These are phyloP conservation scores for Cryptotis parvus DNA, from an alignment of 2,113 vertebrate genomes.

Conservation along the genomic window DNA sequence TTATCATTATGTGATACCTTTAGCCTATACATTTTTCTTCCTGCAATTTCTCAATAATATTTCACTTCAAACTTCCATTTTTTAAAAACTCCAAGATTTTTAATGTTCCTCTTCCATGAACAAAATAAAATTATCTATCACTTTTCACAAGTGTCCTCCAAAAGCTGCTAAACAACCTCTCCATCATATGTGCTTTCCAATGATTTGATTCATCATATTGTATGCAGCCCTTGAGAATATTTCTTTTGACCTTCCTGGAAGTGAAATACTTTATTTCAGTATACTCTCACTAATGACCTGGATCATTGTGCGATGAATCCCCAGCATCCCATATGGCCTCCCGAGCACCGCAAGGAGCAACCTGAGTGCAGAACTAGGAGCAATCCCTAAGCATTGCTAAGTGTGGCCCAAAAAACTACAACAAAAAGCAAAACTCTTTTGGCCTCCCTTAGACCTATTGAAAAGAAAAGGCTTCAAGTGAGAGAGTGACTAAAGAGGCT, in stretches of 20 bases:
- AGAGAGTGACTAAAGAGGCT: too few species aligned
- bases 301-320: too few species aligned
- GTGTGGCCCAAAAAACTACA: too few species aligned
- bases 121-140: constrained; percentile 17
- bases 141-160: not conserved
- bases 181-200: not conserved
- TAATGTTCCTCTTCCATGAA: not conserved
- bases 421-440: too few species aligned
- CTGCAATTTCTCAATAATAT: constrained; percentile 40
- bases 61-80: not conserved
- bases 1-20: not conserved
- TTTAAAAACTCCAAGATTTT: not conserved
- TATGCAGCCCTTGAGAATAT: not conserved
- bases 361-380: too few species aligned
- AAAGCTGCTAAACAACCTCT: constrained; percentile 1
- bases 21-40: constrained; percentile 23
- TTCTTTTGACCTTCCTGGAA: not conserved
- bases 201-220: not conserved
- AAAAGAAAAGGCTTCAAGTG: too few species aligned
- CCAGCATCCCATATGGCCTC: too few species aligned
- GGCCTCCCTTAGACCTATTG: too few species aligned
- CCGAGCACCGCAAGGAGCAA: too few species aligned
- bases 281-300: too few species aligned
- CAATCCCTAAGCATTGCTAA: too few species aligned
- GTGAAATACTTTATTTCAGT: not conserved